Evolutionary conservation across 2,797 vertebrate species (phyloP).

Genomic region (Scyliorhinus canicula): DNA sequence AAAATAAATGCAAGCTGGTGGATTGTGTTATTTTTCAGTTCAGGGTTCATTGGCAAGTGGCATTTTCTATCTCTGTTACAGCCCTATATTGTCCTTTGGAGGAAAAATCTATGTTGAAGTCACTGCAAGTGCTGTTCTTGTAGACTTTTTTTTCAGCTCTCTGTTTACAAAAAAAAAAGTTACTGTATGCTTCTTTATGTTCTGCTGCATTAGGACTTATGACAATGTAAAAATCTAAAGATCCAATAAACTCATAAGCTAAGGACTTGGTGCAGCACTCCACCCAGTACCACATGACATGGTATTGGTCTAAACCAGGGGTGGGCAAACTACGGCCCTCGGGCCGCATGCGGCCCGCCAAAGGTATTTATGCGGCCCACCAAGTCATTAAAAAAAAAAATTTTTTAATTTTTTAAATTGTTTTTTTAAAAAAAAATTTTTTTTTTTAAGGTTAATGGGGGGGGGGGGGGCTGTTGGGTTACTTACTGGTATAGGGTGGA

Average conservation of each 20-base stretch:
- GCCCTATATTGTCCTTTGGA: background rate
- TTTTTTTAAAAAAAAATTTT: too few species aligned
- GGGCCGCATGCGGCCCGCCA: too few species aligned
- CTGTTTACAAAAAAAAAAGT: background rate
- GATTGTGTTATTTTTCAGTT: conserved; percentile 3
- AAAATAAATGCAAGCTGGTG: conserved; percentile 29
- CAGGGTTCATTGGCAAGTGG: conserved; percentile 6
- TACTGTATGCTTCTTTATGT: background rate
- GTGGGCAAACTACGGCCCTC: too few species aligned
- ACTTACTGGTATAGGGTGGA: too few species aligned
- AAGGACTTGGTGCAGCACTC: background rate
- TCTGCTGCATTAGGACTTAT: too few species aligned
- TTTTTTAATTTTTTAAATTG: too few species aligned
- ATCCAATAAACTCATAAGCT: background rate
- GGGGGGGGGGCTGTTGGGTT: too few species aligned
- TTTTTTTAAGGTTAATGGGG: too few species aligned
- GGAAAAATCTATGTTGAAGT: background rate
- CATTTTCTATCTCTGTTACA: background rate
- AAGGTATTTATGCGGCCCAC: too few species aligned
- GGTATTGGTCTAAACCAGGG: background rate
- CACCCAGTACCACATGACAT: background rate
- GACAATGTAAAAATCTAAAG: background rate
- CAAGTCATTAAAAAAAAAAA: too few species aligned
- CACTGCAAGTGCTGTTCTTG: background rate
- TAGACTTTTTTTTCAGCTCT: too few species aligned